phyloP scores from a whole-genome alignment of 1,140 invertebrate species.

The Chrysoperla carnea region DNA sequence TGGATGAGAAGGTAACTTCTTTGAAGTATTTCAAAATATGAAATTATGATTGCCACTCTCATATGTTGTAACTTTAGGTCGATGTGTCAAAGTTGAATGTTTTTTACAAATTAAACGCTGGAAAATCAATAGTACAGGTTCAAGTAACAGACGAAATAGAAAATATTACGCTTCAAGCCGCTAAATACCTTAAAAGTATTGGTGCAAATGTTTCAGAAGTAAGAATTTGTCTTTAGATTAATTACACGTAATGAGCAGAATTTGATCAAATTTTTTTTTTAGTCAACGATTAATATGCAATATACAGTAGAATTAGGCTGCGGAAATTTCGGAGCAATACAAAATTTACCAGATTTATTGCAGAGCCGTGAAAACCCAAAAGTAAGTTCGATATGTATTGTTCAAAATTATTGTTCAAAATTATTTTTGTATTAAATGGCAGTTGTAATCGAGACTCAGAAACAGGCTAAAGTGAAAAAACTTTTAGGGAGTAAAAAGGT shows the following conservation, averaged over 20 bases:
- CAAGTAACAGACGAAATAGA: constrained; percentile 46
- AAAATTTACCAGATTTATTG: too few relatives aligned
- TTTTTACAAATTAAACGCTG: constrained; percentile 62
- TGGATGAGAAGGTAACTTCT: constrained; percentile 15
- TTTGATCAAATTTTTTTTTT: constrained; percentile 14
- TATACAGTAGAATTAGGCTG: too few relatives aligned
- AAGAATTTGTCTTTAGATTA: constrained; percentile 1
- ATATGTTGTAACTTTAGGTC: constrained; percentile 27
- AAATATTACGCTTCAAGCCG: constrained; percentile 42
- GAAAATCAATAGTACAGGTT: constrained; percentile 37
- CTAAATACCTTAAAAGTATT: constrained; percentile 34
- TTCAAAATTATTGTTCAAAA: too few relatives aligned
- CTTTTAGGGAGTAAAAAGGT: too few relatives aligned
- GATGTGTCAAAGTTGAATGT: constrained; percentile 49
- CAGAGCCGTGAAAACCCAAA: too few relatives aligned
- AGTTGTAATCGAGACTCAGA: too few relatives aligned
- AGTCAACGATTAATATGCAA: too few relatives aligned
- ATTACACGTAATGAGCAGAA: constrained; percentile 7
- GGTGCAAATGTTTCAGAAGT: constrained; percentile 8
- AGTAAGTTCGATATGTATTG: too few relatives aligned
- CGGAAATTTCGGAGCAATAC: too few relatives aligned
- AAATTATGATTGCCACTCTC: background rate
- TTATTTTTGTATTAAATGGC: too few relatives aligned
- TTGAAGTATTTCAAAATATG: background rate
- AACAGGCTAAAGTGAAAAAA: too few relatives aligned